Evolutionary conservation across 2,797 vertebrate species (phyloP).

Genomic region (Eulemur mongoz): DNA sequence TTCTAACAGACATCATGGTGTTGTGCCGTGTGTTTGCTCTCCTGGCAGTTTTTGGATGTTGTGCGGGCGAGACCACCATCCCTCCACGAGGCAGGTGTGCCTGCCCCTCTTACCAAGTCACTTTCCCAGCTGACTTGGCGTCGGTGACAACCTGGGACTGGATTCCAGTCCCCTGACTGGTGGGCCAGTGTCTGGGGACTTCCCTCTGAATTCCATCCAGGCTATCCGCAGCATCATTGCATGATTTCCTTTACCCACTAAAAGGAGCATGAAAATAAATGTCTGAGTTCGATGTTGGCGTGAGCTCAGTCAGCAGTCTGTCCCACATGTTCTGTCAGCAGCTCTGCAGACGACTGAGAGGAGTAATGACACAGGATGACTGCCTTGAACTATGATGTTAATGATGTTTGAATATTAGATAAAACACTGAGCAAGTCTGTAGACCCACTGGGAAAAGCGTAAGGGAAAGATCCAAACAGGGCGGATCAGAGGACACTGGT

Average conservation of each 20-base stretch:
- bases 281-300: neutral
- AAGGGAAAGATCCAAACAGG: neutral
- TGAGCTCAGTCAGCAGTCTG: neutral
- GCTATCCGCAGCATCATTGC: too few species aligned
- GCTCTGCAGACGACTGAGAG: neutral
- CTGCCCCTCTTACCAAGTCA: neutral
- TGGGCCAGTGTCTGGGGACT: neutral
- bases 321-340: fast-evolving
- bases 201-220: neutral
- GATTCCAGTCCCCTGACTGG: neutral
- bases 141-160: too few species aligned
- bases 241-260: neutral
- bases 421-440: neutral
- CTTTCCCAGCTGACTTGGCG: neutral
- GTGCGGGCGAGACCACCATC: too few species aligned
- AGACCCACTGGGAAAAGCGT: too few species aligned
- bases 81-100: neutral
- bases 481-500: neutral
- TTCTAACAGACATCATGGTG: neutral
- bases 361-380: neutral
- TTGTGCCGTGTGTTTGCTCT: too few species aligned
- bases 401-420: neutral
- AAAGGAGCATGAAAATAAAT: neutral
- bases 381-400: neutral
- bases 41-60: too few species aligned